Evolutionary conservation across 2,888 invertebrate species (phyloP).

Genomic region (Hirtodrosophila duncani): DNA sequence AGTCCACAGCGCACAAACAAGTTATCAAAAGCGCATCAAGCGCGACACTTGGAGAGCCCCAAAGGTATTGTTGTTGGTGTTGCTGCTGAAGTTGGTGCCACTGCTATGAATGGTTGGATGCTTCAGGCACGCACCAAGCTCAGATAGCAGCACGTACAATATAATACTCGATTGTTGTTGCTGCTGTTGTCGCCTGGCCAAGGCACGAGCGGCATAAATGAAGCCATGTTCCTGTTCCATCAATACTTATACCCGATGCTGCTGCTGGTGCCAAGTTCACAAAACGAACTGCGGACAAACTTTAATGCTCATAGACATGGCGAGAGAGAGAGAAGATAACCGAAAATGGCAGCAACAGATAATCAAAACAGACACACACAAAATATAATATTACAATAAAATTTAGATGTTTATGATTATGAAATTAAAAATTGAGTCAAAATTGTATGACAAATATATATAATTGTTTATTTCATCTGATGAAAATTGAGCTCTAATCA

Average conservation of each 20-base stretch:
- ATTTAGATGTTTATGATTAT: too few relatives aligned
- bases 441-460: too few relatives aligned
- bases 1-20: constrained; percentile 42
- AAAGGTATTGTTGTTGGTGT: constrained; percentile 16
- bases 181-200: not conserved
- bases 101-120: not conserved
- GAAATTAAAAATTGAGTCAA: too few relatives aligned
- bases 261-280: too few relatives aligned
- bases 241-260: too few relatives aligned
- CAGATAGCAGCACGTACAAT: constrained; percentile 55
- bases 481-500: too few relatives aligned
- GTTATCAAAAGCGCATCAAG: constrained; percentile 66
- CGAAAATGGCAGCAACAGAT: too few relatives aligned
- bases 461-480: too few relatives aligned
- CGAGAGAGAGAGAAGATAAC: too few relatives aligned
- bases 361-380: too few relatives aligned
- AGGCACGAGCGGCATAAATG: constrained; percentile 37
- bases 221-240: constrained; percentile 21
- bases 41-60: constrained; percentile 28
- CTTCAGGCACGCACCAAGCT: constrained; percentile 48
- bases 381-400: too few relatives aligned
- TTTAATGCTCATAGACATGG: constrained; percentile 1
- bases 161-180: constrained; percentile 29
- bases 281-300: constrained; percentile 2
- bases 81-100: not conserved